Base-by-base conservation (phyloP, 2,888 invertebrate species). In the Alloplasta piceator region DNA sequence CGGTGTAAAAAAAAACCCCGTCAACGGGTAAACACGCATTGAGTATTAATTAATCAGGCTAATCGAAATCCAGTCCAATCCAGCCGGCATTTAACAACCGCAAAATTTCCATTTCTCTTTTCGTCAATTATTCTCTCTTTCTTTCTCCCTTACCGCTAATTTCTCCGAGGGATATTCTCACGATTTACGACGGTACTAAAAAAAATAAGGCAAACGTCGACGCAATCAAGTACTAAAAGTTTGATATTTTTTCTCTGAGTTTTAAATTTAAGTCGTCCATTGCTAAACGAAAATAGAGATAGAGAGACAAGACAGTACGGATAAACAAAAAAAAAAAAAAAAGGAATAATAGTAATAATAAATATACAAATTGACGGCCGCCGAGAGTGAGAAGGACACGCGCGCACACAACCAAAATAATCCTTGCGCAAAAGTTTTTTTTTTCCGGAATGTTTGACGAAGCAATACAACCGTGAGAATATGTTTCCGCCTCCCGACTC, bases 311-410 rank as follows among this genome's bases (percentile, higher is more conserved):
- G 55, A 76, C 64, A 83, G 80, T 82, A 83, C 79, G 79, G 72
- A 74, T 75, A 73, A 77, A 82, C 78, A 56, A 70, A 67, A 77
- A 66, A 72, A 61, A 76, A 77, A 77, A 61, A 75, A 68, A 72
- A 46, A 64, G 70, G 55, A 74, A 72, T 56, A 74, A 68, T 74
- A 72, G 16, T 58, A 70, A 74, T 80, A 86, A 86, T 85, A 86
- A 85, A 86, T 87, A 89, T 85, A 88, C 87, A 85, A 84, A 86
- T 85, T 84, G 83, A 86, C 87, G 87, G 85, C 83, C 79, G 85
- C 86, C 89, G 87, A 89, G 90, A 88, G 88, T 88, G 87, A 76
- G 70, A 80, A 50, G 74, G n/a, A 64, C 58, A 52, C 16, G 75
- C 39, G 10, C 7, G 67, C 14, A 48, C 16, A 26, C 41, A 48